Evolutionary conservation across 1,140 invertebrate genomes (phyloP).

Genomic region (Littorina saxatilis): DNA sequence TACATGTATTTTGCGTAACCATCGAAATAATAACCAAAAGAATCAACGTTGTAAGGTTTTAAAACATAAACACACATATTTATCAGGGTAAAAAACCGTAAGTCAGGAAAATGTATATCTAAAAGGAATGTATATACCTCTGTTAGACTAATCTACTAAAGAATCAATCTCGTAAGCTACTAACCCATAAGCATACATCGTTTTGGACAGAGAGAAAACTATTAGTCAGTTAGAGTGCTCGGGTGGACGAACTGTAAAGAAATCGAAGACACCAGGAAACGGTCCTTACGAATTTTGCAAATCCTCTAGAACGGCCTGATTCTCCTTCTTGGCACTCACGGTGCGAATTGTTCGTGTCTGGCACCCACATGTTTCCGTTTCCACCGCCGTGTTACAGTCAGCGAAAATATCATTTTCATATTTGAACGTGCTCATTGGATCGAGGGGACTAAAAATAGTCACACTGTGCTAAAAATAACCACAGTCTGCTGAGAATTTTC

Average conservation of each 20-base stretch:
- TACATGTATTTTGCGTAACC: no score
- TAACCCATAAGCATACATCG: constrained; percentile 10
- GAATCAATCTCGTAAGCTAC: neutral
- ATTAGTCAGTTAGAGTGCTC: neutral
- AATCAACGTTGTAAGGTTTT: no score
- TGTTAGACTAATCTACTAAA: no score
- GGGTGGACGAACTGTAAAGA: neutral
- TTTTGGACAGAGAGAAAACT: neutral
- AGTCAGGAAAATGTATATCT: no score
- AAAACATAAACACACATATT: no score
- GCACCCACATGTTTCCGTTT: neutral
- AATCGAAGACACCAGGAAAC: constrained; percentile 16
- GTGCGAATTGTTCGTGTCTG: neutral
- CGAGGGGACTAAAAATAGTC: neutral
- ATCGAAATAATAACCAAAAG: no score
- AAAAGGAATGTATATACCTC: no score
- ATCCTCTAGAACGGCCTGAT: constrained; percentile 26
- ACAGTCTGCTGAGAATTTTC: no score
- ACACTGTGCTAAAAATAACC: no score
- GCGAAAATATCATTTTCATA: neutral
- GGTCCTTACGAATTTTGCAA: constrained; percentile 36
- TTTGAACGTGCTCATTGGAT: constrained; percentile 22
- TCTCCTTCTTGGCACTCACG: constrained; percentile 2
- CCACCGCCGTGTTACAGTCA: neutral
- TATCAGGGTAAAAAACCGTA: no score